Conservation (phyloP, 2,113 vertebrate species). For the Odobenus rosmarus region DNA sequence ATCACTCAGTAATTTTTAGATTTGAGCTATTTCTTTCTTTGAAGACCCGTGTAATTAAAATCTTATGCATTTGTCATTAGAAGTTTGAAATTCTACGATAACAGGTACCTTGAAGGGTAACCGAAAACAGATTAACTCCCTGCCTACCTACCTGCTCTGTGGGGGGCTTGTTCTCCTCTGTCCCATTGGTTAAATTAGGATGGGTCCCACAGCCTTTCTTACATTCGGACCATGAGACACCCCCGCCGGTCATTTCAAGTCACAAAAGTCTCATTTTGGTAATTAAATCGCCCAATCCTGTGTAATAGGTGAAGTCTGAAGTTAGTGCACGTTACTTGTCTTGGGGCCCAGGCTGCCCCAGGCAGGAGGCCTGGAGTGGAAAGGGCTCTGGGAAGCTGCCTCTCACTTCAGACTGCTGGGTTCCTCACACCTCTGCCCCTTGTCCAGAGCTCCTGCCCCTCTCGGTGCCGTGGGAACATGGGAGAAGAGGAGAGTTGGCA, state of each 20-base stretch:
- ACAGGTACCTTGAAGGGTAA: background rate
- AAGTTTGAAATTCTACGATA: background rate
- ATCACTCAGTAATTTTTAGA: background rate
- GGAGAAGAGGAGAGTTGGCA: background rate
- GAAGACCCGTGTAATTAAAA: background rate
- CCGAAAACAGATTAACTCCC: background rate
- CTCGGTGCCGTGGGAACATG: background rate
- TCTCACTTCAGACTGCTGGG: background rate
- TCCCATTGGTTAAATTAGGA: background rate
- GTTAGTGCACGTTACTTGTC: background rate
- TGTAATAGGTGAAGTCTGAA: background rate
- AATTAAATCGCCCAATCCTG: background rate
- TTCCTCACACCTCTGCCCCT: background rate
- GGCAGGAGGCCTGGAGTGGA: background rate
- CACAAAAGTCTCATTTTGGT: background rate
- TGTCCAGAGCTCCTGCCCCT: too few species aligned
- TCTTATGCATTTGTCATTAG: background rate
- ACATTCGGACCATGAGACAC: background rate
- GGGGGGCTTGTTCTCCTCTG: background rate
- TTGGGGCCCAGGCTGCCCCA: background rate
- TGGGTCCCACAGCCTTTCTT: background rate
- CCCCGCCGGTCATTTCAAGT: background rate
- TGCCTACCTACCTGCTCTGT: background rate
- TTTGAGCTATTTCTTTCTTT: background rate
- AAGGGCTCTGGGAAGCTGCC: background rate